These are phyloP conservation scores for Vanessa atalanta DNA, from an alignment of 1,140 invertebrate species.

Conservation along the genomic window DNA sequence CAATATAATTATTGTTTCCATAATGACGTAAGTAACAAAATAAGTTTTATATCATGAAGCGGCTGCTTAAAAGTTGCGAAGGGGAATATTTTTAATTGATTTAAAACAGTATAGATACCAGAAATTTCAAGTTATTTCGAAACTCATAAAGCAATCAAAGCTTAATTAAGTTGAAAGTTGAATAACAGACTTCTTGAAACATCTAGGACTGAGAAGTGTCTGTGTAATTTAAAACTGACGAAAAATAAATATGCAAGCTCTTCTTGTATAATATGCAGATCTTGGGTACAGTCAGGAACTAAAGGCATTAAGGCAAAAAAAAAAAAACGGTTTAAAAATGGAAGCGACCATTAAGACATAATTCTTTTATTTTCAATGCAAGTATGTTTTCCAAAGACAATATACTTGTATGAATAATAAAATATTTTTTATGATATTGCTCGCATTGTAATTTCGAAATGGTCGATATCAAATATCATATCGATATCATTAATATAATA, in stretches of 20 bases:
- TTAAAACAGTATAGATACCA: slow-evolving; percentile 18
- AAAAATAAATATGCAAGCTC: slow-evolving; percentile 9
- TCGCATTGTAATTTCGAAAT: too few relatives aligned
- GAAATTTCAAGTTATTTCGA: slow-evolving; percentile 11
- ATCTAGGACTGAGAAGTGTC: not conserved
- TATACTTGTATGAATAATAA: not conserved
- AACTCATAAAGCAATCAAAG: slow-evolving; percentile 27
- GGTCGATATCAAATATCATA: too few relatives aligned
- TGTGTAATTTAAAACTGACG: slow-evolving; percentile 1
- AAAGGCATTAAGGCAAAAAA: not conserved
- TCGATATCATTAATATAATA: too few relatives aligned
- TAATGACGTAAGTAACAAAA: not conserved
- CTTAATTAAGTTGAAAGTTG: slow-evolving; percentile 28
- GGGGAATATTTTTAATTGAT: slow-evolving; percentile 11
- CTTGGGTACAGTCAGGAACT: not conserved
- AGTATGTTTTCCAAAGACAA: not conserved
- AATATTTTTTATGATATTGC: too few relatives aligned
- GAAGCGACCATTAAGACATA: not conserved
- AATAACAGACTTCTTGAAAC: slow-evolving; percentile 11
- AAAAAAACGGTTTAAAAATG: not conserved
- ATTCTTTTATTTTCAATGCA: not conserved
- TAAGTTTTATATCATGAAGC: not conserved
- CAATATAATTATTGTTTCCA: not conserved
- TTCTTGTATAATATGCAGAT: slow-evolving; percentile 8
- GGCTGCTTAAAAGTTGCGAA: not conserved